Base-by-base conservation (phyloP, 2,113 vertebrate species). In the Eurypyga helias region DNA sequence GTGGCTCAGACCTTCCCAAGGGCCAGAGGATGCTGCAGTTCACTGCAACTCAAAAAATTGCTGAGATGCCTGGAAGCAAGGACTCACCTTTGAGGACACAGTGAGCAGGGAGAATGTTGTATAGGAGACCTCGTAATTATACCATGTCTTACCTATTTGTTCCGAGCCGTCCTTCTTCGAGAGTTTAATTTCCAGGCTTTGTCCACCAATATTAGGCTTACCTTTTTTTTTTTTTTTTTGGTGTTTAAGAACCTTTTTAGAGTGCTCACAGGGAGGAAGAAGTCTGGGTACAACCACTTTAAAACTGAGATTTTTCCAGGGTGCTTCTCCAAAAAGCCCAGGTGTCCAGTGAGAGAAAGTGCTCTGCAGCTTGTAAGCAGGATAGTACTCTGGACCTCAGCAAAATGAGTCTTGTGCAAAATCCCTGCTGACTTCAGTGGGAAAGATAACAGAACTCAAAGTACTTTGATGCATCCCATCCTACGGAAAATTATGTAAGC, bases 11-110 rank as follows among this genome's bases (percentile, higher is more conserved):
- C 73, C 69, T 73, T 87, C 38, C 54, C 45, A 33, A 33, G 17
- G 45, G 64, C 54, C 16, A 65, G 55, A 66, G 69, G 26, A 55
- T 17, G 18, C 36, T 66, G 46, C 46, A 48, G 29, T 57, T 84
- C 69, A 34, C 49, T 60, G 20, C 1, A 13, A 65, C 55, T 52
- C 41, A 52, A 81, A 73, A 66, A 34, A 9, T 7, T 58, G 9
- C 24, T 65, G 72, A 84, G 41, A 43, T 78, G 73, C 69, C 84
- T 91, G 60, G 54, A 87, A 91, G 85, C 58, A 91, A 58, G 41
- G 20, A 61, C 28, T 94, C 64, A 87, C 43, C 72, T 94, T 81
- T 83, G 51, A 91, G 58, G 20, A 57, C 15, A 48, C 2, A 48
- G 15, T 11, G 38, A 81, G 26, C 38, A 45, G 17, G 10, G 76